phyloP scores from a whole-genome alignment of 1,140 invertebrate species.

The Zaprionus gabonicus region DNA sequence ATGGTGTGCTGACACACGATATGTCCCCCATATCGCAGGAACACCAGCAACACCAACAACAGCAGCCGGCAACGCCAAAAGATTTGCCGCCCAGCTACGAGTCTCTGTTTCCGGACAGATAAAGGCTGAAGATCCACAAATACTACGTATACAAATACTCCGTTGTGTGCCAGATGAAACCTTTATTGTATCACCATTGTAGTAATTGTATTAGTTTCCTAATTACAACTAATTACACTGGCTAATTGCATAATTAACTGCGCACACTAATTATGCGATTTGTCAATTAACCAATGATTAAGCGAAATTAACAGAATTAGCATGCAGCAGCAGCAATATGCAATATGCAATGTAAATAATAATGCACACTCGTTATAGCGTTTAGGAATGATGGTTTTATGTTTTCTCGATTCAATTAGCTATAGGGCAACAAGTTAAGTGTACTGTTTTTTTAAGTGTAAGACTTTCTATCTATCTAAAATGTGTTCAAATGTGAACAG shows the following conservation, averaged over 20 bases:
- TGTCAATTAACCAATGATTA: not conserved
- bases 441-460: slow-evolving; percentile 27
- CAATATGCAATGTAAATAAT: slow-evolving; percentile 67
- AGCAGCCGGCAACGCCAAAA: slow-evolving; percentile 69
- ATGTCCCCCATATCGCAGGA: slow-evolving; percentile 38
- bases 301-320: slow-evolving; percentile 3
- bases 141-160: slow-evolving; percentile 26
- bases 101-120: slow-evolving; percentile 82
- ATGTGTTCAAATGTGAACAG: slow-evolving; percentile 62
- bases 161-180: slow-evolving; percentile 65
- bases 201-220: slow-evolving; percentile 31
- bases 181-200: slow-evolving; percentile 45
- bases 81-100: slow-evolving; percentile 83
- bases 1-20: slow-evolving; percentile 46
- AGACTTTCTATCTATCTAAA: slow-evolving; percentile 23
- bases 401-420: slow-evolving; percentile 56
- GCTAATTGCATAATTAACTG: slow-evolving; percentile 30
- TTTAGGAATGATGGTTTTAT: slow-evolving; percentile 68
- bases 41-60: slow-evolving; percentile 43
- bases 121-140: slow-evolving; percentile 40
- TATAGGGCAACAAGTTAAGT: slow-evolving; percentile 32
- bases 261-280: slow-evolving; percentile 5
- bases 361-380: slow-evolving; percentile 48
- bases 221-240: slow-evolving; percentile 28
- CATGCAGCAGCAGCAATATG: not conserved